Evolutionary conservation across 2,888 invertebrate species (phyloP).

Genomic region (Eurytoma adleriae): DNA sequence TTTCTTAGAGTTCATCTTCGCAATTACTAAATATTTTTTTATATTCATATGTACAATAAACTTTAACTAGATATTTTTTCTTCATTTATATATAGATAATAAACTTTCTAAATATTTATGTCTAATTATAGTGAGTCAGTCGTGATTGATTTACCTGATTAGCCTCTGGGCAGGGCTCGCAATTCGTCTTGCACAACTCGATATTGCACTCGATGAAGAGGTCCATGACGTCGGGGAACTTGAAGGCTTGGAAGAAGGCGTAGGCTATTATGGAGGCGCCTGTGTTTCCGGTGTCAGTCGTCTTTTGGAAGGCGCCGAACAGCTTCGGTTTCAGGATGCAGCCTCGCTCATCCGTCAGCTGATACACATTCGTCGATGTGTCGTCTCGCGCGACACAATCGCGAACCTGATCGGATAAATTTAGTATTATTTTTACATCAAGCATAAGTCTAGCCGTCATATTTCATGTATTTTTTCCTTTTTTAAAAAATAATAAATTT

Average conservation of each 20-base stretch:
- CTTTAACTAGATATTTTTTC: neutral
- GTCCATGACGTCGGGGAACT: conserved; percentile 91
- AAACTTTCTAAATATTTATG: conserved; percentile 1
- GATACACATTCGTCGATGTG: conserved; percentile 81
- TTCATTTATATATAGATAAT: no score
- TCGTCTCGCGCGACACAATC: conserved; percentile 87
- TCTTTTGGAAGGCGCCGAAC: conserved; percentile 89
- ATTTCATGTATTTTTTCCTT: neutral
- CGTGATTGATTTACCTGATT: conserved; percentile 75
- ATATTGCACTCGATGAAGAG: conserved; percentile 89
- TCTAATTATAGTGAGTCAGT: neutral
- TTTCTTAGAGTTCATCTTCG: no score
- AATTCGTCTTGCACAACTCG: conserved; percentile 88
- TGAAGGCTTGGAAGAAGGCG: conserved; percentile 88
- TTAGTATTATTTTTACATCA: conserved; percentile 19
- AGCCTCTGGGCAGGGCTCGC: conserved; percentile 84
- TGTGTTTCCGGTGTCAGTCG: conserved; percentile 84
- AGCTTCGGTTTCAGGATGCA: conserved; percentile 88
- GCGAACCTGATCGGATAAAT: conserved; percentile 77
- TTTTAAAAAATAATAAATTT: neutral
- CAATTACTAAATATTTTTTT: no score
- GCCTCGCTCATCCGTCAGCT: conserved; percentile 85
- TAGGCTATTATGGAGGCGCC: conserved; percentile 87
- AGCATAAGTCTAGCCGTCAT: neutral
- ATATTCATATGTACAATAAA: no score